A percentile compares a stretch with the other conserved stretches of the same genome.
These are phyloP conservation scores for Hanleya hanleyi DNA, from an alignment of 2,888 invertebrate species.

Conservation along the genomic window DNA sequence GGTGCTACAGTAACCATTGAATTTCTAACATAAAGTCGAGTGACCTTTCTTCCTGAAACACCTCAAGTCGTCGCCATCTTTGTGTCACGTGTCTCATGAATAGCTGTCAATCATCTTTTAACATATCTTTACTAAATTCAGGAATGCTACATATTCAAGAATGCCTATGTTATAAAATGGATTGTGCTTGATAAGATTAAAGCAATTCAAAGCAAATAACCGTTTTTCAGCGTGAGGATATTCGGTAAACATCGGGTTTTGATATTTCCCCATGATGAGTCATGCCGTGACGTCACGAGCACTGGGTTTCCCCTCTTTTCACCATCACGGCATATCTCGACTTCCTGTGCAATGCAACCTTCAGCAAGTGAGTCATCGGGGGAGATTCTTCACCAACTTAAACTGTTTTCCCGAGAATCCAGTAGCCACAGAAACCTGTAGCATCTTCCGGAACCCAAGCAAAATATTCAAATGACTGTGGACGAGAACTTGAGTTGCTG, in stretches of 20 bases:
- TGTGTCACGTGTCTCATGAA: conserved; percentile 5
- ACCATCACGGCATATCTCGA: background rate
- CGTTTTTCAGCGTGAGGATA: background rate
- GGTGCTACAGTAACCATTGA: background rate
- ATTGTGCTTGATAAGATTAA: background rate
- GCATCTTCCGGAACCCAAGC: no score
- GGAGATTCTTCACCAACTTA: no score
- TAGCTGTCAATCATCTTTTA: background rate
- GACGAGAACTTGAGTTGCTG: no score
- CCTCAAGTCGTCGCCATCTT: background rate
- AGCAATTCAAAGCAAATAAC: background rate
- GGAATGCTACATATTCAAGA: background rate
- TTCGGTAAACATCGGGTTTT: background rate
- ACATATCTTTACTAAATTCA: background rate
- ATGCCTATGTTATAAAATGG: background rate
- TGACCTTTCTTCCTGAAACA: background rate
- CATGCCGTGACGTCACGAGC: background rate
- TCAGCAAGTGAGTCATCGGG: no score
- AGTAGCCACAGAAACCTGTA: no score
- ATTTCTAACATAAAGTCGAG: background rate
- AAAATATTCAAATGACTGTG: no score
- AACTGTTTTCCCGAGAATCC: no score
- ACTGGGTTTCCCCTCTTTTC: conserved; percentile 2
- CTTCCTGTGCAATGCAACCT: background rate
- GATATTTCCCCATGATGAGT: background rate